phyloP scores from a whole-genome alignment of 2,888 invertebrate species.

The Amphipoea oculea region DNA sequence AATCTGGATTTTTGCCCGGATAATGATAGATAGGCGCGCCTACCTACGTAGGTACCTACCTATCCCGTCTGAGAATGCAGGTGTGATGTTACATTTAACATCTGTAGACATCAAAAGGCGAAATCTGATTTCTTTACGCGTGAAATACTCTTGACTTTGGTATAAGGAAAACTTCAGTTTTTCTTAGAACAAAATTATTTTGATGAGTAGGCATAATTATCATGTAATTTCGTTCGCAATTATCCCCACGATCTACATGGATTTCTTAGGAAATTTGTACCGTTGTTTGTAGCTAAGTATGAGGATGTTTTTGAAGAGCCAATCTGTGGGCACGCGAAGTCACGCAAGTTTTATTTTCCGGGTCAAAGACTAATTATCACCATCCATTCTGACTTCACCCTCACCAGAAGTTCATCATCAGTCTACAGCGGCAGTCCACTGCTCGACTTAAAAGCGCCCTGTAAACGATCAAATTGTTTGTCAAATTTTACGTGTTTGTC shows the following conservation, averaged over 20 bases:
- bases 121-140: background rate
- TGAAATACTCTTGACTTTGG: constrained; percentile 5
- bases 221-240: constrained; percentile 34
- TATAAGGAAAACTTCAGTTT: constrained; percentile 37
- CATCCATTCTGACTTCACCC: background rate
- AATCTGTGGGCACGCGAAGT: background rate
- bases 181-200: constrained; percentile 54
- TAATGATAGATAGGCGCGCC: too few species aligned
- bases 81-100: too few species aligned
- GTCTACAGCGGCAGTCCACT: too few species aligned
- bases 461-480: too few species aligned
- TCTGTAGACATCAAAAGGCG: too few species aligned
- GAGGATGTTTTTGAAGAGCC: background rate
- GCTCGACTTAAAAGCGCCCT: too few species aligned
- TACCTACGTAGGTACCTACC: too few species aligned
- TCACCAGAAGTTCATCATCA: background rate
- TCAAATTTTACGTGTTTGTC: too few species aligned
- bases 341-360: background rate
- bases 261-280: constrained; percentile 39
- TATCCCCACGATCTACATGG: constrained; percentile 15
- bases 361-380: background rate
- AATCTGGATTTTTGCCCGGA: too few species aligned
- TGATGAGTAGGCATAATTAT: constrained; percentile 42
- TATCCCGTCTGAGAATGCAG: too few species aligned
- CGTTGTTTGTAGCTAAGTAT: background rate